A percentile compares a stretch with the other conserved stretches of the same genome.
phyloP scores from a whole-genome alignment of 2,113 vertebrate genomes.

The Limnothrissa miodon region DNA sequence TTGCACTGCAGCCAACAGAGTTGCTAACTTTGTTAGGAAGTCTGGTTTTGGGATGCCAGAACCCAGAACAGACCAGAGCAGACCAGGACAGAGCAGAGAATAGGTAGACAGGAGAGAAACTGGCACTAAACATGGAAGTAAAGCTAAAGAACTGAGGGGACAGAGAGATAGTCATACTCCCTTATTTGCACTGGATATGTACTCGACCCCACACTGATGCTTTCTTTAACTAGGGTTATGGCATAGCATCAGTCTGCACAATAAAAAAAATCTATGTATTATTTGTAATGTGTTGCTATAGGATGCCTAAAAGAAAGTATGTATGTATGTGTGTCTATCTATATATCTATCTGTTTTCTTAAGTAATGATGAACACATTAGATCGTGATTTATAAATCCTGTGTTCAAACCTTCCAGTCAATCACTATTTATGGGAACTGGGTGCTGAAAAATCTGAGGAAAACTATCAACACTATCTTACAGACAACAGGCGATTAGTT shows the following conservation, averaged over 20 bases:
- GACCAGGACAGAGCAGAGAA: conserved; percentile 42
- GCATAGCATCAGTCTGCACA: no score
- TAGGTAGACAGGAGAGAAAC: conserved; percentile 18
- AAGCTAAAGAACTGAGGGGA: background rate
- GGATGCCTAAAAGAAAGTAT: no score
- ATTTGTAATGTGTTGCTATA: background rate
- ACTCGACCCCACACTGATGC: no score
- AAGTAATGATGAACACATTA: no score
- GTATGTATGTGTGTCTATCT: no score
- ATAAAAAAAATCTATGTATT: no score
- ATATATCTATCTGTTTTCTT: no score
- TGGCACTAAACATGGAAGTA: conserved; percentile 18
- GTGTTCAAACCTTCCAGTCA: background rate
- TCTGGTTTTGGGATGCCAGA: conserved; percentile 37
- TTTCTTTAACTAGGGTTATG: no score
- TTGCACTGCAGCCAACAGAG: conserved; percentile 37
- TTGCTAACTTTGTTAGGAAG: no score
- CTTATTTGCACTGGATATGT: background rate
- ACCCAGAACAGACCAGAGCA: conserved; percentile 47
- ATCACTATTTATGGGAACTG: background rate
- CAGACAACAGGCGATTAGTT: background rate
- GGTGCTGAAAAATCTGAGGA: background rate
- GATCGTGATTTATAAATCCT: background rate
- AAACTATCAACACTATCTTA: background rate
- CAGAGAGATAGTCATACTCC: background rate